A percentile compares a stretch with the other conserved stretches of the same genome.
phyloP scores from a whole-genome alignment of 2,113 vertebrate species.

The Gobius niger region DNA sequence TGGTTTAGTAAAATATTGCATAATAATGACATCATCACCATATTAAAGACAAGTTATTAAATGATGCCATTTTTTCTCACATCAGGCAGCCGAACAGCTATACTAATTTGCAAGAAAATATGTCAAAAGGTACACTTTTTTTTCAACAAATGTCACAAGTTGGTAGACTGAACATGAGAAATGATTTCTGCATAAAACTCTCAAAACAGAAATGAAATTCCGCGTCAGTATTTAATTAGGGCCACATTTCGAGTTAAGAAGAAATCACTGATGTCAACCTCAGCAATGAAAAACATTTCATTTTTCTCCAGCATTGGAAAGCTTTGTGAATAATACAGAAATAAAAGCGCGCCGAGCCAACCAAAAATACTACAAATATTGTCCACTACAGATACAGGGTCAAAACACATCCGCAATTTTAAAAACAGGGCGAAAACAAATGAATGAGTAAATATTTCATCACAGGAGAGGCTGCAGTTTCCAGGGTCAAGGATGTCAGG shows the following conservation, averaged over 20 bases:
- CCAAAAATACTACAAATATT: background rate
- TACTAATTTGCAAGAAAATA: too few relatives aligned
- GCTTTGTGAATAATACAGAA: background rate
- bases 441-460: constrained; percentile 62
- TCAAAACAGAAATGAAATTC: background rate
- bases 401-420: constrained; percentile 38
- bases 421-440: constrained; percentile 34
- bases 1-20: too few relatives aligned
- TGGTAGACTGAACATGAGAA: background rate
- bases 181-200: background rate
- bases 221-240: background rate
- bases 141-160: background rate
- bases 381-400: background rate
- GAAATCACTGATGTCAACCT: background rate
- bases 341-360: background rate
- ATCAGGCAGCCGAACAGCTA: too few relatives aligned
- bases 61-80: too few relatives aligned
- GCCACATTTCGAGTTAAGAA: background rate
- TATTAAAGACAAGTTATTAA: too few relatives aligned
- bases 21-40: too few relatives aligned
- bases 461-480: constrained; percentile 44
- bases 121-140: too few relatives aligned
- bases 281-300: background rate
- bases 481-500: constrained; percentile 52
- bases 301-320: background rate